These are phyloP conservation scores for Serilophus lunatus DNA, from an alignment of 2,113 vertebrate species.

Conservation along the genomic window DNA sequence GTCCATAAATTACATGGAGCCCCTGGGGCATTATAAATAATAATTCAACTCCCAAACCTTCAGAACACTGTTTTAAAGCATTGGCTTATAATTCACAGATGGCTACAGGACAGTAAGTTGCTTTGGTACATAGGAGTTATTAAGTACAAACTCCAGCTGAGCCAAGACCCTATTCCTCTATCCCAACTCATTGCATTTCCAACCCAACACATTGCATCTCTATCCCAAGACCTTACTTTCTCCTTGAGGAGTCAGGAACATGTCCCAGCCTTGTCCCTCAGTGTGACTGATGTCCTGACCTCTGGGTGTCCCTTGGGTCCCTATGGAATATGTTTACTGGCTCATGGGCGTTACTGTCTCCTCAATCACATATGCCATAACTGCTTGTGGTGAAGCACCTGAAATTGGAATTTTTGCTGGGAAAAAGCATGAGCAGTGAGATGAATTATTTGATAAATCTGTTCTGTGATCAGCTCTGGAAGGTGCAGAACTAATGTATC, in stretches of 20 bases:
- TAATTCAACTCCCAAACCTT: conserved; percentile 43
- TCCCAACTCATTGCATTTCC: background rate
- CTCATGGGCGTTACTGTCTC: background rate
- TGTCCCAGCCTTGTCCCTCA: background rate
- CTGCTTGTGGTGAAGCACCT: background rate
- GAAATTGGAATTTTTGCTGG: background rate
- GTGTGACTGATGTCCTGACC: background rate
- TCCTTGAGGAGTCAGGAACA: background rate
- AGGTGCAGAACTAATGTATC: background rate
- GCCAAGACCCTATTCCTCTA: background rate
- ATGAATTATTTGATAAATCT: background rate
- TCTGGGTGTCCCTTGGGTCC: background rate
- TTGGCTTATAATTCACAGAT: background rate
- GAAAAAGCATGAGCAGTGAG: background rate
- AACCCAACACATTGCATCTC: background rate
- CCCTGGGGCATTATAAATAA: conserved; percentile 44
- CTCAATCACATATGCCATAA: accelerated
- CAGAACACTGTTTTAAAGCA: conserved; percentile 36
- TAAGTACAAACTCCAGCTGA: background rate
- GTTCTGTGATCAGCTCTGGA: background rate
- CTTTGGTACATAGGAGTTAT: background rate
- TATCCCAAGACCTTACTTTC: background rate
- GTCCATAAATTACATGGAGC: conserved; percentile 16
- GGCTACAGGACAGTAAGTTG: background rate
- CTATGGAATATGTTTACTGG: accelerated